A percentile compares a stretch with the other conserved stretches of the same genome.
These are phyloP conservation scores for Zelleria hepariella DNA, from an alignment of 2,888 invertebrate species.

Conservation along the genomic window DNA sequence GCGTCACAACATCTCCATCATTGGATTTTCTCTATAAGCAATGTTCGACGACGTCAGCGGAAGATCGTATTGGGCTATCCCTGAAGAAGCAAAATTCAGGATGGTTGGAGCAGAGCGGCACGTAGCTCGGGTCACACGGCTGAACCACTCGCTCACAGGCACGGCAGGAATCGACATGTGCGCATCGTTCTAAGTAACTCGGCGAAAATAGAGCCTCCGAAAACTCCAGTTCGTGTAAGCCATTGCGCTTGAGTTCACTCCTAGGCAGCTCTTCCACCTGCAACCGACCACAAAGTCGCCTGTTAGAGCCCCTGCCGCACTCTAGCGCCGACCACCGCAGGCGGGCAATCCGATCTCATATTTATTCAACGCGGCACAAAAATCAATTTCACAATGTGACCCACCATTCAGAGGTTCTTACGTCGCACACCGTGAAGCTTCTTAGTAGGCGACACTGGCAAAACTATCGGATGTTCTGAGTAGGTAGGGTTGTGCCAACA, in stretches of 20 bases:
- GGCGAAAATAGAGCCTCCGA: slow-evolving; percentile 47
- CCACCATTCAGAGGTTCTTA: slow-evolving; percentile 25
- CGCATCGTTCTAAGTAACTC: slow-evolving; percentile 47
- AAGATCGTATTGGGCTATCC: slow-evolving; percentile 41
- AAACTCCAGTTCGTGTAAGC: slow-evolving; percentile 62
- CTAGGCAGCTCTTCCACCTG: slow-evolving; percentile 57
- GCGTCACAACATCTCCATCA: too few relatives aligned
- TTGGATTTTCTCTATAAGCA: background rate
- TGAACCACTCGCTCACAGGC: slow-evolving; percentile 28
- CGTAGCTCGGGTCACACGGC: slow-evolving; percentile 44
- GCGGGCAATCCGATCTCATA: background rate
- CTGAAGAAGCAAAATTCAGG: slow-evolving; percentile 23
- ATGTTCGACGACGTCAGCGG: slow-evolving; percentile 39
- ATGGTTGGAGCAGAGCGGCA: slow-evolving; percentile 28
- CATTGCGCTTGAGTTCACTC: slow-evolving; percentile 60
- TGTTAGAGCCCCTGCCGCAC: slow-evolving; percentile 22
- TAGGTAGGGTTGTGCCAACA: slow-evolving; percentile 40
- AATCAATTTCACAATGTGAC: background rate
- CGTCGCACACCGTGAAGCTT: slow-evolving; percentile 36
- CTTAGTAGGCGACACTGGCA: slow-evolving; percentile 48
- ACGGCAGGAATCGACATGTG: slow-evolving; percentile 50
- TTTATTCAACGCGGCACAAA: background rate
- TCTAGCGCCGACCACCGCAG: background rate
- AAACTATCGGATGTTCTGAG: slow-evolving; percentile 35
- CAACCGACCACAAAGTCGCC: slow-evolving; percentile 45